Percentiles rank a stretch among this genome's conserved stretches.
phyloP scores from a whole-genome alignment of 2,888 invertebrate genomes.

The Pristionchus maxplancki region DNA sequence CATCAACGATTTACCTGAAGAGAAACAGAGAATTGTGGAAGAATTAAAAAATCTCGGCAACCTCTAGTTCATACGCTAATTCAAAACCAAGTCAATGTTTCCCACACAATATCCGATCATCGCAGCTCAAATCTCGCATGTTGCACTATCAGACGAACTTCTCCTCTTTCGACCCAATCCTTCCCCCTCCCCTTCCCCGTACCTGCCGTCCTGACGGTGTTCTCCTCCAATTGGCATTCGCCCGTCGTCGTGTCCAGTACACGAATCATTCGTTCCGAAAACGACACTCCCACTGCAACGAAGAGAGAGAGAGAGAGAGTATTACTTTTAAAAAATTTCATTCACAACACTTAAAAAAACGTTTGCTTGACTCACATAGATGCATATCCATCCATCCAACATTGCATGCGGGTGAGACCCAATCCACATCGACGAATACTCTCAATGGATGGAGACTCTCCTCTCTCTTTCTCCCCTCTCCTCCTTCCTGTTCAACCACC shows the following conservation, averaged over 20 bases:
- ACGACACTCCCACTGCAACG: slow-evolving; percentile 38
- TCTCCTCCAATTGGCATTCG: slow-evolving; percentile 15
- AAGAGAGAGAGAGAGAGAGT: not conserved
- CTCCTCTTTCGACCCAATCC: no score
- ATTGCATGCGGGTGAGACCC: not conserved
- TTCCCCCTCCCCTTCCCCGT: not conserved
- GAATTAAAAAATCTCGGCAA: no score
- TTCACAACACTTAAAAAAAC: no score
- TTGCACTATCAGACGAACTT: no score
- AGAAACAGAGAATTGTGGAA: not conserved
- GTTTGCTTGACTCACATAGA: not conserved
- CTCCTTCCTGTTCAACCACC: not conserved
- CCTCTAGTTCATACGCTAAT: no score
- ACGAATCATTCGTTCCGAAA: slow-evolving; percentile 7
- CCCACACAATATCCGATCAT: not conserved
- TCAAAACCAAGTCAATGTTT: no score
- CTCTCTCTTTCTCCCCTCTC: not conserved
- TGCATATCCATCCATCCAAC: not conserved
- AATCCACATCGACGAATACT: slow-evolving; percentile 35
- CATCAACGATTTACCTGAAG: not conserved
- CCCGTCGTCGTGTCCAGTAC: slow-evolving; percentile 34
- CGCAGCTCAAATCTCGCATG: not conserved
- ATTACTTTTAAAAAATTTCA: no score
- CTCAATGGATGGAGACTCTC: not conserved
- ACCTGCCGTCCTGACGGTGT: slow-evolving; percentile 45